These are phyloP conservation scores for Neelides sp. DNA, from an alignment of 1,140 invertebrate species.

Conservation along the genomic window DNA sequence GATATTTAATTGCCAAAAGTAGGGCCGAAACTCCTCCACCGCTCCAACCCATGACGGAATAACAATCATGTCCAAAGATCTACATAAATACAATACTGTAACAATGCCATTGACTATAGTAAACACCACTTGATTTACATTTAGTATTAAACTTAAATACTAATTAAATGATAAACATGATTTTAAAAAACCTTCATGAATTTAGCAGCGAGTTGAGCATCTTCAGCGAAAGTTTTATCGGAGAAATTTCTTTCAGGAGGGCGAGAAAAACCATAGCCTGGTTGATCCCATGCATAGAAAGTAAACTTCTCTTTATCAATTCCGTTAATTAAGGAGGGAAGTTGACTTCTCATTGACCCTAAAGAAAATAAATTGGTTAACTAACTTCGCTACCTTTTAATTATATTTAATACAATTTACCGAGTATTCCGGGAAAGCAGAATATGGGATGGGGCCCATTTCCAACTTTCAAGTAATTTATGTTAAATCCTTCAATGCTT, in stretches of 20 bases:
- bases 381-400: not conserved
- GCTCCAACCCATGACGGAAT: slow-evolving; percentile 38
- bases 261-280: slow-evolving; percentile 38
- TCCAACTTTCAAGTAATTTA: slow-evolving; percentile 24
- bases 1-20: slow-evolving; percentile 34
- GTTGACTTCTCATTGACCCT: slow-evolving; percentile 36
- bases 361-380: slow-evolving; percentile 4
- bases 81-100: slow-evolving; percentile 18
- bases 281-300: slow-evolving; percentile 37
- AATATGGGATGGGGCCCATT: slow-evolving; percentile 22
- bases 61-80: slow-evolving; percentile 32
- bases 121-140: not conserved
- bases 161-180: not conserved
- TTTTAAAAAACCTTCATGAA: slow-evolving; percentile 35
- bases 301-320: slow-evolving; percentile 36
- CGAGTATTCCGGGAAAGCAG: slow-evolving; percentile 24
- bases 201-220: slow-evolving; percentile 36
- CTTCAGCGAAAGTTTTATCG: slow-evolving; percentile 35
- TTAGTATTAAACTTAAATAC: not conserved
- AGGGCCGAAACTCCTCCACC: slow-evolving; percentile 37
- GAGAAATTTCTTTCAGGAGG: slow-evolving; percentile 37
- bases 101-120: slow-evolving; percentile 1
- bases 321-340: slow-evolving; percentile 34
- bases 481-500: slow-evolving; percentile 9
- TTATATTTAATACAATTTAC: slow-evolving; percentile 14